These are phyloP conservation scores for Zophobas morio DNA, from an alignment of 1,140 invertebrate species.

Conservation along the genomic window DNA sequence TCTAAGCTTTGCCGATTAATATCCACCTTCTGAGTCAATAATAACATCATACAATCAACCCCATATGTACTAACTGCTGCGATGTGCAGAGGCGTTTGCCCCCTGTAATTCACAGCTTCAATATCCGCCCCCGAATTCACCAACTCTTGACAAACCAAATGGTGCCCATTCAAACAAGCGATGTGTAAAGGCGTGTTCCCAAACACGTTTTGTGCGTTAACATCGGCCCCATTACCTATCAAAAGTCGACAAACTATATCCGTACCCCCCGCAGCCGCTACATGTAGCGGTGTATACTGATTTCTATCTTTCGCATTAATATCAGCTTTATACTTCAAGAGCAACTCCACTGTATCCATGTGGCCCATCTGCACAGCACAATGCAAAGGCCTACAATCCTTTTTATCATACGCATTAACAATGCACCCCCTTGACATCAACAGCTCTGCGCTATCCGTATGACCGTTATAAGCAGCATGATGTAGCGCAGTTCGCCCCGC, in stretches of 20 bases:
- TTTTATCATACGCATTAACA: conserved; percentile 77
- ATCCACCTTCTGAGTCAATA: conserved; percentile 68
- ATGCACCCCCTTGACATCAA: conserved; percentile 71
- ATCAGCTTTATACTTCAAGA: conserved; percentile 90
- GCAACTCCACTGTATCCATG: conserved; percentile 90
- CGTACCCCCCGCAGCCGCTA: conserved; percentile 74
- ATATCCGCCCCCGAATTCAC: conserved; percentile 68
- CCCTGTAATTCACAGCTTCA: conserved; percentile 68
- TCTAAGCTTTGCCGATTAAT: conserved; percentile 74
- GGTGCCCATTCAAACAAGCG: conserved; percentile 76
- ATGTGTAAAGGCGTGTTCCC: conserved; percentile 78
- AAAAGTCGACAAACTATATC: conserved; percentile 66
- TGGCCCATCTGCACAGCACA: conserved; percentile 95
- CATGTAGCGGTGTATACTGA: conserved; percentile 75
- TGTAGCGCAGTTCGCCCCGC: conserved; percentile 76
- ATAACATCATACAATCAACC: conserved; percentile 72
- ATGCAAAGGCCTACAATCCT: conserved; percentile 86
- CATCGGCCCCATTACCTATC: conserved; percentile 72
- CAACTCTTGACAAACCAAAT: conserved; percentile 70
- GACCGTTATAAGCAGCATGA: conserved; percentile 77
- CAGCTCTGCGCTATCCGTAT: conserved; percentile 72
- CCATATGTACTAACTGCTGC: conserved; percentile 76
- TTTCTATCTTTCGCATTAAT: conserved; percentile 76
- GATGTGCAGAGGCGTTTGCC: conserved; percentile 76
- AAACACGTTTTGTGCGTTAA: conserved; percentile 73